Evolutionary conservation across 1,140 invertebrate species (phyloP).

Genomic region (Caerostris darwini): DNA sequence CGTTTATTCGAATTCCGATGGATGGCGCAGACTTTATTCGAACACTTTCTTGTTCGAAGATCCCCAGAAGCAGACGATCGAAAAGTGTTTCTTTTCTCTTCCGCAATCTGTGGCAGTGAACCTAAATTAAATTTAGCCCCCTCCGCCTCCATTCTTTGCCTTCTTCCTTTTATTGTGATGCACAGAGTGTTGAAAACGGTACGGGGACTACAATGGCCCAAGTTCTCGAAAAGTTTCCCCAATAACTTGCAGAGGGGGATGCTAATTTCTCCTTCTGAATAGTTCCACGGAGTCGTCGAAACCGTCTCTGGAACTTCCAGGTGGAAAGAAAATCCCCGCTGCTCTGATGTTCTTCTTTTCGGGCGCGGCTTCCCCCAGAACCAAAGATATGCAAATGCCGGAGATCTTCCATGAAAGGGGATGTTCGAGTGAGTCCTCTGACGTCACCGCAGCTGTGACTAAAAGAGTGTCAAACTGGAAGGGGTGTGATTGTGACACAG

Average conservation of each 20-base stretch:
- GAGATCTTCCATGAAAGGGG: constrained; percentile 1
- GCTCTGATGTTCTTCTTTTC: not conserved
- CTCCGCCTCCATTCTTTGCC: not conserved
- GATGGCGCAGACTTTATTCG: too few species aligned
- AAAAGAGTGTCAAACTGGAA: not conserved
- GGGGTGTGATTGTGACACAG: not conserved
- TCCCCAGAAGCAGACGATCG: not conserved
- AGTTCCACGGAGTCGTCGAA: not conserved
- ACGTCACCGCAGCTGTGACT: not conserved
- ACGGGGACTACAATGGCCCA: not conserved
- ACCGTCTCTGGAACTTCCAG: not conserved
- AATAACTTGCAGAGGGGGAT: not conserved
- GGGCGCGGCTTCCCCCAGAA: not conserved
- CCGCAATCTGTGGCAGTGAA: too few species aligned
- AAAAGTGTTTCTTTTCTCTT: not conserved
- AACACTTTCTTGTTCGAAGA: too few species aligned
- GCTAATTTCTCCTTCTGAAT: constrained; percentile 12
- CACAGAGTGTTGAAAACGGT: not conserved
- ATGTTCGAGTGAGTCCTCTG: not conserved
- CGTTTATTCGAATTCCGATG: too few species aligned
- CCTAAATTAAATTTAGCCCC: not conserved
- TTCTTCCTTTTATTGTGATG: not conserved
- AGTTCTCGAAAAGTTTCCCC: constrained; percentile 5
- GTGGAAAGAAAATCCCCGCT: not conserved
- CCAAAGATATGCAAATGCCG: constrained; percentile 32